These are phyloP conservation scores for Harpegnathos saltator DNA, from an alignment of 1,140 invertebrate genomes.

Conservation along the genomic window DNA sequence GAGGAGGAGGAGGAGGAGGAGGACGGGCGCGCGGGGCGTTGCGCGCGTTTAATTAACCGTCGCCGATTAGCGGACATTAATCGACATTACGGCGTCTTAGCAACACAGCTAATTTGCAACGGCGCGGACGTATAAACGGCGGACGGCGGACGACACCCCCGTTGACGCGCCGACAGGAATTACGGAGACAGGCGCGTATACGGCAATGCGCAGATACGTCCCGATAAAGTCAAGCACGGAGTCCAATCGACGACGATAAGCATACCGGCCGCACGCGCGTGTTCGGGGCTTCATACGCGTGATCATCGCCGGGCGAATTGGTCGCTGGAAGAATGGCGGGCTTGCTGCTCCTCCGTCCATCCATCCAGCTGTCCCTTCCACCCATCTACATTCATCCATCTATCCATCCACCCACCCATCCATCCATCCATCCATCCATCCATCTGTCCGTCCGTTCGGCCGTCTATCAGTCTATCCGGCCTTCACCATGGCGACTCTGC, in stretches of 20 bases:
- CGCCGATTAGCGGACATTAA: slow-evolving; percentile 38
- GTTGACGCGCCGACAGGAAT: slow-evolving; percentile 61
- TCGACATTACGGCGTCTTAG: slow-evolving; percentile 41
- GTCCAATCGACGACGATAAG: slow-evolving; percentile 47
- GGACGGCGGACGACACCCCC: not conserved
- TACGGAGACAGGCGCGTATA: slow-evolving; percentile 65
- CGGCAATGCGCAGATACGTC: slow-evolving; percentile 63
- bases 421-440: slow-evolving; percentile 49
- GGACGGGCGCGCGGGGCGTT: not conserved
- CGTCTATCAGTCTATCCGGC: slow-evolving; percentile 57
- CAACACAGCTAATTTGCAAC: slow-evolving; percentile 54
- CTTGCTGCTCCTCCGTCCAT: slow-evolving; percentile 53
- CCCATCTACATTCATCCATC: not conserved
- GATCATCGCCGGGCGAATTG: slow-evolving; percentile 69
- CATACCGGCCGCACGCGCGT: slow-evolving; percentile 12
- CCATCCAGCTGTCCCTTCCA: slow-evolving; percentile 36
- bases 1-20: not conserved
- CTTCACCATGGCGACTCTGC: slow-evolving; percentile 55
- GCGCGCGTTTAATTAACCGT: slow-evolving; percentile 21
- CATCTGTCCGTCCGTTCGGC: slow-evolving; percentile 29
- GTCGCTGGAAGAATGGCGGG: slow-evolving; percentile 67
- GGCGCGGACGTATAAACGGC: slow-evolving; percentile 41
- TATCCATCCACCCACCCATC: not conserved
- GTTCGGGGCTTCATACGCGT: slow-evolving; percentile 65
- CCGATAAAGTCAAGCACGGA: slow-evolving; percentile 69